Evolutionary conservation across 2,888 invertebrate species (phyloP).

Genomic region (Pelosia muscerda): DNA sequence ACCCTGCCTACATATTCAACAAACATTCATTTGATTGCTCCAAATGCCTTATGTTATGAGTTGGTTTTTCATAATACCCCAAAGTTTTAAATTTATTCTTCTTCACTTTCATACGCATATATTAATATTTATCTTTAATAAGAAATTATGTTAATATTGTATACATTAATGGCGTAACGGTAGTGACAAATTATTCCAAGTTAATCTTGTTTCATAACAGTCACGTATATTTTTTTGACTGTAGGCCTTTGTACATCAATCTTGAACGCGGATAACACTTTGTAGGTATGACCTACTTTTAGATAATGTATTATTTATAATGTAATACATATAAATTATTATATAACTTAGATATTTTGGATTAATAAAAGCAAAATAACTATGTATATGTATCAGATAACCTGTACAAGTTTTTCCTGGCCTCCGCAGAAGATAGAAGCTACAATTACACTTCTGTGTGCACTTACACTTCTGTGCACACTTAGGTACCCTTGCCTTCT

Average conservation of each 20-base stretch:
- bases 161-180: slow-evolving; percentile 1
- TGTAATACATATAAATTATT: background rate
- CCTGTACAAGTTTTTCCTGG: background rate
- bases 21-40: background rate
- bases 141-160: slow-evolving; percentile 2
- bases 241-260: slow-evolving; percentile 30
- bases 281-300: slow-evolving; percentile 18
- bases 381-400: background rate
- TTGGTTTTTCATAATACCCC: slow-evolving; percentile 1
- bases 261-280: slow-evolving; percentile 13
- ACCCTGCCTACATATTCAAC: background rate
- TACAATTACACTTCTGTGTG: no score
- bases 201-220: slow-evolving; percentile 13
- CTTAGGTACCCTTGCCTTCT: no score
- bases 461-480: no score
- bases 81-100: background rate
- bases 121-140: slow-evolving; percentile 6
- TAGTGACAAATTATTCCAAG: slow-evolving; percentile 14
- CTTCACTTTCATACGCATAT: slow-evolving; percentile 7
- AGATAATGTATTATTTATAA: background rate
- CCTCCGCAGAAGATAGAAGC: background rate
- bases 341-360: background rate
- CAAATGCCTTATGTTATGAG: background rate
- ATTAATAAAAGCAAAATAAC: background rate
- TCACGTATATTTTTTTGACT: slow-evolving; percentile 8